These are phyloP conservation scores for Campopleginae sp. DNA, from an alignment of 2,888 invertebrate genomes.

Conservation along the genomic window DNA sequence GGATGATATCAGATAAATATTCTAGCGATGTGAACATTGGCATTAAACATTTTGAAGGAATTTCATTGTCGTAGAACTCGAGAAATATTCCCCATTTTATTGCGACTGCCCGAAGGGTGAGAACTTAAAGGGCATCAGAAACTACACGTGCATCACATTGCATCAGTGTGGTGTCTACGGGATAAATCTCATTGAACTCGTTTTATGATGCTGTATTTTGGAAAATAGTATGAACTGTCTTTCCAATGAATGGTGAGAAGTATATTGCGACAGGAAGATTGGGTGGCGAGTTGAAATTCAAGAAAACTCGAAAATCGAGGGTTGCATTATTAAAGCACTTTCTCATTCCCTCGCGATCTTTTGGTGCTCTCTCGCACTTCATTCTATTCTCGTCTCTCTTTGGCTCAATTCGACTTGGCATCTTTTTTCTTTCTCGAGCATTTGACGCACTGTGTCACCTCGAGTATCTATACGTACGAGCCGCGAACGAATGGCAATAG, in stretches of 20 bases:
- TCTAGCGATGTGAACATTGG: too few species aligned
- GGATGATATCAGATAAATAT: too few species aligned
- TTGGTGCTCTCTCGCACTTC: slow-evolving; percentile 56
- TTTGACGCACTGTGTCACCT: slow-evolving; percentile 71
- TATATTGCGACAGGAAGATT: neutral
- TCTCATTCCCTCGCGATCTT: slow-evolving; percentile 66
- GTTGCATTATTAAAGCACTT: slow-evolving; percentile 78
- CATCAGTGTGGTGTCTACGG: too few species aligned
- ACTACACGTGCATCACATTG: too few species aligned
- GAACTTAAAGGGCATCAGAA: too few species aligned
- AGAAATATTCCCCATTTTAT: too few species aligned
- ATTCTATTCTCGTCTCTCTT: slow-evolving; percentile 35
- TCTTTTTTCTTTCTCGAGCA: slow-evolving; percentile 39
- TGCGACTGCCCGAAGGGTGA: too few species aligned
- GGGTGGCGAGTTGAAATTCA: slow-evolving; percentile 74
- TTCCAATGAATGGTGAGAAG: neutral
- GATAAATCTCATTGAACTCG: neutral
- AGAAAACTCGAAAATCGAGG: slow-evolving; percentile 80
- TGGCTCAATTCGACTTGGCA: slow-evolving; percentile 17
- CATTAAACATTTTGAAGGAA: too few species aligned
- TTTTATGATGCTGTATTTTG: neutral
- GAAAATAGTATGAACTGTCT: neutral
- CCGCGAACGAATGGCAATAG: slow-evolving; percentile 50
- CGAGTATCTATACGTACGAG: slow-evolving; percentile 69
- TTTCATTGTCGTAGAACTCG: too few species aligned